These are phyloP conservation scores for Coracopsis vasa DNA, from an alignment of 2,113 vertebrate genomes.

Conservation along the genomic window DNA sequence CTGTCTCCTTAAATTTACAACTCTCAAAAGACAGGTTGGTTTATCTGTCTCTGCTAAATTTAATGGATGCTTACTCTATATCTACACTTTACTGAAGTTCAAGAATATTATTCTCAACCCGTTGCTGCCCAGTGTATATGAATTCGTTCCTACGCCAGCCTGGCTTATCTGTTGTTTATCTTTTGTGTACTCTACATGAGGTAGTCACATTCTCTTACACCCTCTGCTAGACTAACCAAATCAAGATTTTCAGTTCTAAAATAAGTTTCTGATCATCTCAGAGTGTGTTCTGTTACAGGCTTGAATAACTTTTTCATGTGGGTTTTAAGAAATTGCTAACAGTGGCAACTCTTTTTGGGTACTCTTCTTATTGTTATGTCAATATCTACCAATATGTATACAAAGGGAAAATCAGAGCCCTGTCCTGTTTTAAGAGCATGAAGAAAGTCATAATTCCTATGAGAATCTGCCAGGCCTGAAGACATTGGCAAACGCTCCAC, in stretches of 20 bases:
- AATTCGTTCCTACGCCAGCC: neutral
- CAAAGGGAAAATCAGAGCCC: neutral
- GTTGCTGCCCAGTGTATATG: neutral
- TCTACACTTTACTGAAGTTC: neutral
- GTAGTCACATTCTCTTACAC: neutral
- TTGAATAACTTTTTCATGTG: neutral
- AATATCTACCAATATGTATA: neutral
- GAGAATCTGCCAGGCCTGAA: neutral
- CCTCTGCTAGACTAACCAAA: neutral
- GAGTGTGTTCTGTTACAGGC: neutral
- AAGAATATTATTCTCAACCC: neutral
- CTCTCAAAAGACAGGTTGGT: neutral
- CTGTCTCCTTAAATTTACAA: neutral
- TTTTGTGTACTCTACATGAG: neutral
- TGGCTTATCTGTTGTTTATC: neutral
- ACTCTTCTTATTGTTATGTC: neutral
- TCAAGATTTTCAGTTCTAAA: neutral
- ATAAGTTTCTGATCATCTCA: neutral
- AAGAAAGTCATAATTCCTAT: neutral
- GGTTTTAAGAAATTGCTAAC: neutral
- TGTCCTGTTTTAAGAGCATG: neutral
- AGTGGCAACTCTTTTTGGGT: neutral
- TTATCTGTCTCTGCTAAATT: neutral
- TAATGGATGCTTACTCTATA: neutral
- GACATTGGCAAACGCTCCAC: neutral